Conservation (phyloP, 2,113 vertebrate species). For the Xenus cinereus region DNA sequence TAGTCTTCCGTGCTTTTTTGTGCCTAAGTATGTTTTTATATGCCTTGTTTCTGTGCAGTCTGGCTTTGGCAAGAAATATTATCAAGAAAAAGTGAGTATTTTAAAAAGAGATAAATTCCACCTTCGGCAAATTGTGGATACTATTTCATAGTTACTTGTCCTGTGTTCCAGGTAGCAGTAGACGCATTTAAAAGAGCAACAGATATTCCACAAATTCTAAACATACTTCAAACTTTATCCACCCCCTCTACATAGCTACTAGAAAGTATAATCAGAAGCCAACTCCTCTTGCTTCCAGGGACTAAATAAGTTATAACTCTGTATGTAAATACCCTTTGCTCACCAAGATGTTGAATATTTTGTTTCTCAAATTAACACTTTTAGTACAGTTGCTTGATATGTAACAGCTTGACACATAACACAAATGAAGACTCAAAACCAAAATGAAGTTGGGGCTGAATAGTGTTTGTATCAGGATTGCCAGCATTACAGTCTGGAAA, state of each 20-base stretch:
- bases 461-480: neutral
- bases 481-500: neutral
- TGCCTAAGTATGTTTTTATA: neutral
- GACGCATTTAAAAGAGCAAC: neutral
- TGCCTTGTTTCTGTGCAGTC: neutral
- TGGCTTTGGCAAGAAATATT: neutral
- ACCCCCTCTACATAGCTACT: neutral
- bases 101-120: neutral
- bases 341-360: neutral
- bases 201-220: neutral
- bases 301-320: neutral
- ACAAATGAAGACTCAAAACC: neutral
- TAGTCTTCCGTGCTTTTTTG: neutral
- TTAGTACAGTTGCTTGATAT: neutral
- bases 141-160: neutral
- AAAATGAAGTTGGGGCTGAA: neutral
- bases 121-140: neutral
- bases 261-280: neutral
- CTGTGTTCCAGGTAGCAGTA: neutral
- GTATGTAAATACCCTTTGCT: neutral
- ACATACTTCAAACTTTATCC: accelerated
- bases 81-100: neutral
- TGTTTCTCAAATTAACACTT: neutral
- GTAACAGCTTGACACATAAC: neutral
- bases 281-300: neutral